Percentiles rank a stretch among this genome's conserved stretches.
These are phyloP conservation scores for Cossypha niveicapilla DNA, from an alignment of 2,797 vertebrate genomes.

Conservation along the genomic window DNA sequence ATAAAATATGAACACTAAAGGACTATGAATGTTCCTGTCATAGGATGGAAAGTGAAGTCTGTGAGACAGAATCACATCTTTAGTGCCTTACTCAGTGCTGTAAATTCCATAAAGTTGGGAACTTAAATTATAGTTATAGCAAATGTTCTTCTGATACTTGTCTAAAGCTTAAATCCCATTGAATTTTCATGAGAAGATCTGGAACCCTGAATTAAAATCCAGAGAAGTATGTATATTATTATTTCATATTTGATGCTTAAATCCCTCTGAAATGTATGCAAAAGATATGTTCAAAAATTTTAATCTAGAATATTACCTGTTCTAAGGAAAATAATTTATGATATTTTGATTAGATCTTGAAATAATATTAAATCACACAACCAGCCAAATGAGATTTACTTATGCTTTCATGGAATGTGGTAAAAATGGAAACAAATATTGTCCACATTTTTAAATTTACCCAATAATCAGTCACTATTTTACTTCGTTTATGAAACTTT, in stretches of 20 bases:
- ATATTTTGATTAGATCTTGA: not conserved
- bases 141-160: not conserved
- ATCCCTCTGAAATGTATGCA: not conserved
- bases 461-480: not conserved
- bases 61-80: not conserved
- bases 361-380: not conserved
- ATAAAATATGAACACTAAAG: not conserved
- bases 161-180: not conserved
- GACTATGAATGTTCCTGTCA: not conserved
- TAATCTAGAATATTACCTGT: not conserved
- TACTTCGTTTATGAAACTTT: not conserved
- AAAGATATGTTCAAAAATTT: not conserved
- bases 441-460: not conserved
- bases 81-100: not conserved
- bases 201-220: not conserved
- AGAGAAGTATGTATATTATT: not conserved
- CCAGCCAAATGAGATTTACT: not conserved
- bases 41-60: not conserved
- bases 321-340: not conserved
- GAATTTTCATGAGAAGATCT: not conserved
- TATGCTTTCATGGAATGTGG: rapidly evolving
- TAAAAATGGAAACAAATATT: not conserved
- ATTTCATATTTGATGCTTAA: not conserved
- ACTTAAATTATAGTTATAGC: not conserved
- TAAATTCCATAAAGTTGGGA: not conserved